Base-by-base conservation (phyloP, 2,797 vertebrate genomes). In the Cygnus olor region DNA sequence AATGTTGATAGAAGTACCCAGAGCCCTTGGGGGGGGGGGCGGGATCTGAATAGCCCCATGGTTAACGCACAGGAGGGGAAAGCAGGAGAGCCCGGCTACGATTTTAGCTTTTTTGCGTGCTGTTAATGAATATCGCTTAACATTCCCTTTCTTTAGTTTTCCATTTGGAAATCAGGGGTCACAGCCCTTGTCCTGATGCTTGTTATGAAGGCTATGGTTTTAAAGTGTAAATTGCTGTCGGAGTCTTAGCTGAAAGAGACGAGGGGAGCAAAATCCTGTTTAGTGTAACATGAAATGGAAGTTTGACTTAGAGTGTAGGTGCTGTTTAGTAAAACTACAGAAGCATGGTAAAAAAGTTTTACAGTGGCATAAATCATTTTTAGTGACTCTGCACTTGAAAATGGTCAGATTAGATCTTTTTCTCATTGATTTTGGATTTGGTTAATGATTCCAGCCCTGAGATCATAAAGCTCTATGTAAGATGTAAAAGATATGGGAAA, bases 391-490 rank as follows among this genome's bases (percentile, higher is more conserved):
- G 74, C 0, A 0, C 70, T 95, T 83, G 64, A 87, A 94, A 96
- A 95, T 2, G 78, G 80, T 95, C 94, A 83, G 91, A 94, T 97
- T 96, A 96, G 78, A 77, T 88, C 73, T 97, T 97, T 96, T 91
- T 95, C 91, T 82, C 94, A 98, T 97, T 97, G 97, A 98, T 97
- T 98, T 96, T 96, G 57, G 96, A 95, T 97, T 97, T 90, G 5
- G 93, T 95, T 97, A 98, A 98, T 97, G 97, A 98, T 97, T 97
- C 85, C 80, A 94, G 84, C 94, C 76, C 94, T 76, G 92, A 97
- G 92, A 97, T 96, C 93, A 93, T 91, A 97, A 95, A 92, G 91
- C 94, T 89, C 94, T 89, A 71, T 95, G 81, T 96, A 93, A 95
- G 95, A 97, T 95, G 84, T 96, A 97, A 97, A 97, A 94, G 97